phyloP scores from a whole-genome alignment of 2,888 invertebrate species.

The Calameuta filiformis region DNA sequence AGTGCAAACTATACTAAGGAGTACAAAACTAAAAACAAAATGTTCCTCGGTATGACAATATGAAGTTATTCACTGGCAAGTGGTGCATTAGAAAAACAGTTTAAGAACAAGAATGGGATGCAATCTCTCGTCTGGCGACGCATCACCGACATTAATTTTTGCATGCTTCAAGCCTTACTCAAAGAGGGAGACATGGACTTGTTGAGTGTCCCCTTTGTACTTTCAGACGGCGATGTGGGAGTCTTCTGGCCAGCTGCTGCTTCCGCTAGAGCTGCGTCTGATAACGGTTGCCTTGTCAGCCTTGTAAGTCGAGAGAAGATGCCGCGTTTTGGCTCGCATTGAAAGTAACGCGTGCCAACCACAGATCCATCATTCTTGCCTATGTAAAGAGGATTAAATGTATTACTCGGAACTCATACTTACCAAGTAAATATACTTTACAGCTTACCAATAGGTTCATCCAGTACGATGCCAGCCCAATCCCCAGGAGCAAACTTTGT shows the following conservation, averaged over 20 bases:
- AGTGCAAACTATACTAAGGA: not conserved
- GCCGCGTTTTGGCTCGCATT: conserved; percentile 92
- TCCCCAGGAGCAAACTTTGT: conserved; percentile 98
- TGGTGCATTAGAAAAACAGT: not conserved
- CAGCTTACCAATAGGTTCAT: conserved; percentile 87
- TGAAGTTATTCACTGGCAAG: not conserved
- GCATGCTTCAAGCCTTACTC: conserved; percentile 54
- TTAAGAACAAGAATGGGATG: not conserved
- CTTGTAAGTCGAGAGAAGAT: conserved; percentile 92
- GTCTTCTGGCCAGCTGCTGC: conserved; percentile 58
- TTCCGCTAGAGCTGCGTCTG: conserved; percentile 65
- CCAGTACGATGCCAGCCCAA: conserved; percentile 97
- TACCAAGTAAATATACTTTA: not conserved
- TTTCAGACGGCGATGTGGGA: conserved; percentile 61
- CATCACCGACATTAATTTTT: not conserved
- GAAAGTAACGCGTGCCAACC: conserved; percentile 91
- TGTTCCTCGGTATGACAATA: not conserved
- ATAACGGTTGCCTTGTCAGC: conserved; percentile 79
- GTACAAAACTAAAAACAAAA: not conserved
- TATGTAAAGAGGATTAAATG: conserved; percentile 51
- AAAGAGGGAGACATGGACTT: conserved; percentile 60
- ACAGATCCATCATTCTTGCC: conserved; percentile 98
- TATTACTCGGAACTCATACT: not conserved
- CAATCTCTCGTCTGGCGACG: not conserved
- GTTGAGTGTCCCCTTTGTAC: conserved; percentile 65